Base-by-base conservation (phyloP, 2,888 invertebrate species). In the Meiosimyza decipiens region DNA sequence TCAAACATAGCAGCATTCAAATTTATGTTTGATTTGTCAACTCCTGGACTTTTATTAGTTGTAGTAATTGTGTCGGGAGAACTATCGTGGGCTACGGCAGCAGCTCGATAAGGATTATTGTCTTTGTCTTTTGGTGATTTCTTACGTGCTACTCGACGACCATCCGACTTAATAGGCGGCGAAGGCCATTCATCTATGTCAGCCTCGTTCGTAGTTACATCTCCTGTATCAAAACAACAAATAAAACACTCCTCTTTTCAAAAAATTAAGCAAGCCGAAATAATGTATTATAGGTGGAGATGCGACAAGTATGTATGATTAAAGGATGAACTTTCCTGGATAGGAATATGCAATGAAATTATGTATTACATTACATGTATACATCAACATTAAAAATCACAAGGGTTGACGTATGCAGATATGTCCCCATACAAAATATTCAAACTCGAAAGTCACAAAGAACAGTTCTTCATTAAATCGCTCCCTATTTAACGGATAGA, bases 161-260 rank as follows among this genome's bases (percentile, higher is more conserved):
- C 71, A 0, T 79, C 76, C 0, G 79, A 77, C n/a, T 79, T 80
- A 1, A 81, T 71, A 6, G 85, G 80, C 2, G 83, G 79, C n/a
- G 80, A 79, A 0, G 85, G 82, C 80, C 82, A 84, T 59, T 85
- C 85, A 77, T 85, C 85, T n/a, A 84, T 74, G 59, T 85, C 85
- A 0, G 80, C 85, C 51, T 84, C 82, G 18, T 79, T 70, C 4
- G 77, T 79, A 5, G 22, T 40, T 18, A 64, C 81, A 28, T 78
- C 76, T 18, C 72, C 77, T n/a, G 78, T 75, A 22, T 18, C 12
- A 60, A 60, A 60, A 12, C 12, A 28, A 60, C 11, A 7, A 7
- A 54, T 59, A 7, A 59, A 28, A 28, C 28, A 28, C 4, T 28
- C 28, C 2, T 28, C 28, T 28, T 28, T 28, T 28, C 28, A 28